Percentiles rank a stretch among this genome's conserved stretches.
These are phyloP conservation scores for Phania funesta DNA, from an alignment of 2,888 invertebrate species.

Conservation along the genomic window DNA sequence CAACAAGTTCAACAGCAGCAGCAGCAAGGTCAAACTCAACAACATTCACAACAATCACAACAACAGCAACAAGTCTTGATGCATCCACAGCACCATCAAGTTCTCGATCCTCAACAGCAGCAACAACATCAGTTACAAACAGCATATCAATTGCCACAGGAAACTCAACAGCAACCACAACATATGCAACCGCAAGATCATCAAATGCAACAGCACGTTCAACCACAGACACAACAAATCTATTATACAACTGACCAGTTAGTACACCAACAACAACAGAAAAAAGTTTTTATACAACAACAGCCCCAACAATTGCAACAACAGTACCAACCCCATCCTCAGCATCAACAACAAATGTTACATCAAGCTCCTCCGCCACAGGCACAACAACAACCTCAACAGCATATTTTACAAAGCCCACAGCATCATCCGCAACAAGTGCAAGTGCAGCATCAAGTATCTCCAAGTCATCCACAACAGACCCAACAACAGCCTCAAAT, in stretches of 20 bases:
- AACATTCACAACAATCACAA: conserved; percentile 72
- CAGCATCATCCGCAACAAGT: conserved; percentile 73
- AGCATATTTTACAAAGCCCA: conserved; percentile 72
- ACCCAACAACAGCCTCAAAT: conserved; percentile 74
- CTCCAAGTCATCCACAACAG: conserved; percentile 63
- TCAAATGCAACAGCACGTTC: conserved; percentile 73
- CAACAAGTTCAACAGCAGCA: conserved; percentile 72
- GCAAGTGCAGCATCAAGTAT: conserved; percentile 68
- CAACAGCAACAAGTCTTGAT: conserved; percentile 71
- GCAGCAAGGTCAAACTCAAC: conserved; percentile 70
- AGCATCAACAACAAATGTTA: conserved; percentile 67
- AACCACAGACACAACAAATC: conserved; percentile 75
- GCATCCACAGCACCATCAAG: conserved; percentile 72
- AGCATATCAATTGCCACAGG: conserved; percentile 69
- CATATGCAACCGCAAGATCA: conserved; percentile 73
- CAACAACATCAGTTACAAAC: conserved; percentile 69
- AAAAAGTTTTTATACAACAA: conserved; percentile 68
- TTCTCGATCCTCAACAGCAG: conserved; percentile 69
- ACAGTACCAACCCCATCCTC: conserved; percentile 66
- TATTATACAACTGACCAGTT: conserved; percentile 77
- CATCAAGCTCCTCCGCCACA: conserved; percentile 67
- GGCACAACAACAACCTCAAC: conserved; percentile 71
- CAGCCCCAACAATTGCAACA: conserved; percentile 70
- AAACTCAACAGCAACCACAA: conserved; percentile 71
- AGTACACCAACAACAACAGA: conserved; percentile 74